Conservation (phyloP, 2,797 vertebrate species). For the Linurgus olivaceus region DNA sequence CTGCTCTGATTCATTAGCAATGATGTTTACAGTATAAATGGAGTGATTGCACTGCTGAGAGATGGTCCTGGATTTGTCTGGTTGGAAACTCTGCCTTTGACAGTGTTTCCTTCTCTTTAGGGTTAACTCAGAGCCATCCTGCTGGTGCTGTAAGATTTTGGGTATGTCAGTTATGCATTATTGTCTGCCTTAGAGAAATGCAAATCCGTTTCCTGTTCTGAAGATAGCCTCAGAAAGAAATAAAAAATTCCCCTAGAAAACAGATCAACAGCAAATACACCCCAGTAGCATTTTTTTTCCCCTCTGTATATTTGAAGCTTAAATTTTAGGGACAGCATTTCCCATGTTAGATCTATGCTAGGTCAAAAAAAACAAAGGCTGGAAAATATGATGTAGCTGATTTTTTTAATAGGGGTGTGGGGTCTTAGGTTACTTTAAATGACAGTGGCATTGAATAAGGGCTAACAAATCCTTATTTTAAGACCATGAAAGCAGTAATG, state of each 20-base stretch:
- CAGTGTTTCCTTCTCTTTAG: not conserved
- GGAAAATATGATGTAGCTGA: not conserved
- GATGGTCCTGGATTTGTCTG: not conserved
- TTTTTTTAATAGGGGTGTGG: not conserved
- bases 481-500: not conserved
- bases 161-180: not conserved
- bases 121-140: not conserved
- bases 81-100: not conserved
- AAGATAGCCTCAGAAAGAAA: not conserved
- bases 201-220: not conserved
- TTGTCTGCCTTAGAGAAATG: not conserved
- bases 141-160: not conserved
- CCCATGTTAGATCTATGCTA: not conserved
- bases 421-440: not conserved
- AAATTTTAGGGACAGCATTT: not conserved
- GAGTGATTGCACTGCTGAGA: not conserved
- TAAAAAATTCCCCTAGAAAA: not conserved
- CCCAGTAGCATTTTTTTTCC: fast-evolving
- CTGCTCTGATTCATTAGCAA: not conserved
- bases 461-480: not conserved
- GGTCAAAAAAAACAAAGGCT: not conserved
- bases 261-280: not conserved
- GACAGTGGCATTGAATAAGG: not conserved
- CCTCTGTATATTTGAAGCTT: not conserved
- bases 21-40: not conserved